phyloP scores from a whole-genome alignment of 2,113 vertebrate species.

The Agelaius tricolor region DNA sequence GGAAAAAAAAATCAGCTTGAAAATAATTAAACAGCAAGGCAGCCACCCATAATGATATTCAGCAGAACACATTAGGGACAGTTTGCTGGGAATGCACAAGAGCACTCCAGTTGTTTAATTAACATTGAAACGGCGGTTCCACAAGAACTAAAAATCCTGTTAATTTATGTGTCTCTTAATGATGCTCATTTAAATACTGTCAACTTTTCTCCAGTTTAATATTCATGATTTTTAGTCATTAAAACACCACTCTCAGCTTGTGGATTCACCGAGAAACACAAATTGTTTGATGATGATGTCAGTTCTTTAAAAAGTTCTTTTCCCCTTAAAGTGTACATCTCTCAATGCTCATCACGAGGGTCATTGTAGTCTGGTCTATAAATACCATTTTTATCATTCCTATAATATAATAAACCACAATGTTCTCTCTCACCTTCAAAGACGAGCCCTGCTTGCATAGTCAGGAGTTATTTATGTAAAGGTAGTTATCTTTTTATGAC shows the following conservation, averaged over 20 bases:
- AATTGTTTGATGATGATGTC: constrained; percentile 69
- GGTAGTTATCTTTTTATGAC: constrained; percentile 60
- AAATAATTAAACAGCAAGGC: constrained; percentile 87
- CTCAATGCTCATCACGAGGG: constrained; percentile 1
- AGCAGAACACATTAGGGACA: constrained; percentile 83
- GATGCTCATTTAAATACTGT: constrained; percentile 88
- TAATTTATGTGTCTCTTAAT: constrained; percentile 89
- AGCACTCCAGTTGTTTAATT: constrained; percentile 86
- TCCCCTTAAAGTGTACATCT: constrained; percentile 28
- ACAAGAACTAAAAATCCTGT: constrained; percentile 85
- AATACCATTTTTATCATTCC: constrained; percentile 50
- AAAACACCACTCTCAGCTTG: constrained; percentile 71
- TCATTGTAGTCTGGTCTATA: constrained; percentile 43
- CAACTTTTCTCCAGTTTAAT: constrained; percentile 82
- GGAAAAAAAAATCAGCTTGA: constrained; percentile 77
- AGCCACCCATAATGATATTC: constrained; percentile 88
- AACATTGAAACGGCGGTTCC: constrained; percentile 83
- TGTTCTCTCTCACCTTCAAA: constrained; percentile 56
- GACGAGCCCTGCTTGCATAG: background rate
- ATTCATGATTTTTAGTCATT: constrained; percentile 84
- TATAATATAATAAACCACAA: constrained; percentile 9
- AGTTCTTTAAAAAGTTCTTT: constrained; percentile 63
- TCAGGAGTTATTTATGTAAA: constrained; percentile 63
- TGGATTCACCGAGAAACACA: constrained; percentile 62
- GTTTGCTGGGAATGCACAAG: constrained; percentile 79